Percentiles rank a stretch among this genome's conserved stretches.
These are phyloP conservation scores for Pristis pectinata DNA, from an alignment of 2,797 vertebrate genomes.

Conservation along the genomic window DNA sequence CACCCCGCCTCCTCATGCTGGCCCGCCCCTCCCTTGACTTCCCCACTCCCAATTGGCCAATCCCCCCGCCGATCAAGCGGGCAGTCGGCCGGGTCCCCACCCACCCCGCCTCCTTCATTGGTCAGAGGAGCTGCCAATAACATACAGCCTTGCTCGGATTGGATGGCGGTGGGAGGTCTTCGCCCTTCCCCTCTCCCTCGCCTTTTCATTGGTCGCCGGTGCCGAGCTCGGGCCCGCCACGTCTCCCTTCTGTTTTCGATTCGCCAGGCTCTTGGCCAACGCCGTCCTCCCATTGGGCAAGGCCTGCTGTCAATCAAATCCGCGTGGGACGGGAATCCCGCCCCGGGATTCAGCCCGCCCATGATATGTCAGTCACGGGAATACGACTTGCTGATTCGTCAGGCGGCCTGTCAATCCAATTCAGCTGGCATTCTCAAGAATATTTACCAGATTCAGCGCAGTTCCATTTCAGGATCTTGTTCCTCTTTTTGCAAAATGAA, in stretches of 20 bases:
- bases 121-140: neutral
- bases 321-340: neutral
- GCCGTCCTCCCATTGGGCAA: neutral
- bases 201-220: neutral
- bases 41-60: neutral
- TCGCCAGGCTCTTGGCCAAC: neutral
- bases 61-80: neutral
- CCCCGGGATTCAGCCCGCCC: neutral
- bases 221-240: no score
- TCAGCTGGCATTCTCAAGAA: no score
- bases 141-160: no score
- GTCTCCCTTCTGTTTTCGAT: neutral
- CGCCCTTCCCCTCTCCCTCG: no score
- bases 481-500: neutral
- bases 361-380: no score
- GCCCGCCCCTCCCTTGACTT: no score
- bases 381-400: neutral
- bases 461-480: neutral
- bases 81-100: accelerated
- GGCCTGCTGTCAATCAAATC: neutral
- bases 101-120: neutral
- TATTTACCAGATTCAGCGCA: neutral
- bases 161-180: no score
- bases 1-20: no score
- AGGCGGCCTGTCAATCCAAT: neutral